Conservation (phyloP, 2,113 vertebrate species). For the Lamprotornis superbus region DNA sequence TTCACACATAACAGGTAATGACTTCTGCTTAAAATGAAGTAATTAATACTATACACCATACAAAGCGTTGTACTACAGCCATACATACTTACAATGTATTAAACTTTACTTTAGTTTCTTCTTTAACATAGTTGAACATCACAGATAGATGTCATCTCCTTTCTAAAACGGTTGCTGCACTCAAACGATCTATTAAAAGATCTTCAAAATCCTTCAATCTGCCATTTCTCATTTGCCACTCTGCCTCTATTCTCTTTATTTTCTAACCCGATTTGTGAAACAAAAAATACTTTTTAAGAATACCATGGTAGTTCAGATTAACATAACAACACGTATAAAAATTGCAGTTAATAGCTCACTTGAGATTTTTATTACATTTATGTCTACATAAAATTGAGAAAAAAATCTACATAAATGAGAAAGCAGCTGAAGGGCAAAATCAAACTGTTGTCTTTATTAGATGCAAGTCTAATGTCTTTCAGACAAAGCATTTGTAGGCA, state of each 20-base stretch:
- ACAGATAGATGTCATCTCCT: background rate
- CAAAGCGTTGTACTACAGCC: background rate
- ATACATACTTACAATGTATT: background rate
- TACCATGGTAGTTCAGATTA: conserved; percentile 19
- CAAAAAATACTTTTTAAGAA: conserved; percentile 48
- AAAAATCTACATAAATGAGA: conserved; percentile 70
- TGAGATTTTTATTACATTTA: conserved; percentile 70
- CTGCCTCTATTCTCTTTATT: conserved; percentile 35
- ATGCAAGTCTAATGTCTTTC: conserved; percentile 81
- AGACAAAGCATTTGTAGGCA: conserved; percentile 83
- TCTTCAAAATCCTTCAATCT: conserved; percentile 25
- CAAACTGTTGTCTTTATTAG: conserved; percentile 84
- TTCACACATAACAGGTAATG: background rate
- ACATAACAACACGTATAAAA: conserved; percentile 47
- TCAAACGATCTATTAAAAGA: conserved; percentile 29
- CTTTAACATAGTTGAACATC: conserved; percentile 1
- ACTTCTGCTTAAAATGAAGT: background rate
- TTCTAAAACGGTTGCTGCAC: conserved; percentile 1
- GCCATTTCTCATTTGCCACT: conserved; percentile 23
- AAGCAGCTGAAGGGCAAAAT: conserved; percentile 75
- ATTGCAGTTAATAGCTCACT: conserved; percentile 58
- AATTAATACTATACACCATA: background rate
- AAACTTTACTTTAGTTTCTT: background rate
- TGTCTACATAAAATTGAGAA: conserved; percentile 58
- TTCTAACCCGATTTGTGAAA: conserved; percentile 35